Conservation (phyloP, 1,140 invertebrate genomes). For the Euwallacea fornicatus region DNA sequence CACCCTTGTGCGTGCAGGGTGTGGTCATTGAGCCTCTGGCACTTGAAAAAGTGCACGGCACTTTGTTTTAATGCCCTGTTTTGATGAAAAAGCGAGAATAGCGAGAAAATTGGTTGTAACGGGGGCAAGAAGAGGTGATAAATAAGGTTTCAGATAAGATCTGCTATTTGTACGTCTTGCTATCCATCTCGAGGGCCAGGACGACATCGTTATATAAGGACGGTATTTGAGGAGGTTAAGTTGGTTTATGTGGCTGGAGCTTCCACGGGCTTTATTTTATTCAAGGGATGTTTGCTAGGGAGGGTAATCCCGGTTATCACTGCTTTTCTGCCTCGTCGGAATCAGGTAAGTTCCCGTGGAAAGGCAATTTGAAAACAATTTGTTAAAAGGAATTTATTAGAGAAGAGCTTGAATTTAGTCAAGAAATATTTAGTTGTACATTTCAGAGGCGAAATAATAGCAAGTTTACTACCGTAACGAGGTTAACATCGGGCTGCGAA, state of each 20-base stretch:
- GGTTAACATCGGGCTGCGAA: no score
- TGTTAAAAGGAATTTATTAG: no score
- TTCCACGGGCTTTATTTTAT: no score
- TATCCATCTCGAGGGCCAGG: neutral
- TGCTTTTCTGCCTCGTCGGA: no score
- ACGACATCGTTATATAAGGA: neutral
- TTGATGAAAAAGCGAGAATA: constrained; percentile 17
- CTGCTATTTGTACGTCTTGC: constrained; percentile 11
- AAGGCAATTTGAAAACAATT: no score
- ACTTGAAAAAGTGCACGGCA: constrained; percentile 18
- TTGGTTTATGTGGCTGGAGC: neutral
- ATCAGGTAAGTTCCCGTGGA: no score
- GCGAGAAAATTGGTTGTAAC: constrained; percentile 18
- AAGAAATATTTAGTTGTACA: no score
- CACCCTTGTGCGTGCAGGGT: constrained; percentile 4
- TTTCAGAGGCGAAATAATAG: no score
- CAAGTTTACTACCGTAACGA: no score
- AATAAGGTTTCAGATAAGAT: constrained; percentile 17
- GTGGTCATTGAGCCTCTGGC: neutral
- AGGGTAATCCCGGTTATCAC: neutral
- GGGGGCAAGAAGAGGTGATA: constrained; percentile 16
- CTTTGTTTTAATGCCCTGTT: constrained; percentile 15
- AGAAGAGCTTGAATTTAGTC: no score
- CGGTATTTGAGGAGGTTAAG: neutral
- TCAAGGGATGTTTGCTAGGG: neutral